Evolutionary conservation across 2,888 invertebrate species (phyloP).

Genomic region (Hirtodrosophila confusa): DNA sequence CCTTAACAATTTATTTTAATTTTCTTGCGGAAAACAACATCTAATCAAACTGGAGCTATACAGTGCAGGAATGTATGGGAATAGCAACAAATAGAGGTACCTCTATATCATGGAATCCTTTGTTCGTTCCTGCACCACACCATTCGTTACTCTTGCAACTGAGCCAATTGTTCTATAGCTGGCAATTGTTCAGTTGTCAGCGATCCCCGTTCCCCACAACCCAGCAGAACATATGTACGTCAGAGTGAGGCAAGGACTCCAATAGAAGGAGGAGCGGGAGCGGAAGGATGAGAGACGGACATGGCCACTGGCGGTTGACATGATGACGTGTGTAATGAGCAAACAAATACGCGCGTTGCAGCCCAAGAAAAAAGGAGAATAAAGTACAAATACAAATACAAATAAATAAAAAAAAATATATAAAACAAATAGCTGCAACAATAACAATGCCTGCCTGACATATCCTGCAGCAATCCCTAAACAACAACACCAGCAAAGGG

Average conservation of each 20-base stretch:
- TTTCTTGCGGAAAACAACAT: constrained; percentile 15
- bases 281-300: constrained; percentile 23
- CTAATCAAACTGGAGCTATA: constrained; percentile 20
- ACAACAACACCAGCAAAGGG: constrained; percentile 21
- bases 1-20: constrained; percentile 20
- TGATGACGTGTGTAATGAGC: constrained; percentile 78
- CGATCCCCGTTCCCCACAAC: background rate
- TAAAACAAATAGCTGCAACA: constrained; percentile 60
- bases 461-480: constrained; percentile 64
- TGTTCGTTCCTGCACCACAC: constrained; percentile 26
- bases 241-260: constrained; percentile 4
- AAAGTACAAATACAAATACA: constrained; percentile 43
- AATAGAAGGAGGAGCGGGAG: background rate
- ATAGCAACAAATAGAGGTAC: background rate
- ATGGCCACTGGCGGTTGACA: constrained; percentile 71
- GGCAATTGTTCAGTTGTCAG: constrained; percentile 49
- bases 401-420: constrained; percentile 54
- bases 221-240: constrained; percentile 45
- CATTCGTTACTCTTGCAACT: constrained; percentile 60
- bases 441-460: constrained; percentile 60
- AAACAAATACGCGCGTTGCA: constrained; percentile 70
- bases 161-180: constrained; percentile 56
- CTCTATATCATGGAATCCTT: constrained; percentile 30
- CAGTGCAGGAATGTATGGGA: too few relatives aligned
- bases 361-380: constrained; percentile 7